A percentile compares a stretch with the other conserved stretches of the same genome.
These are phyloP conservation scores for Enteromius treurensis DNA, from an alignment of 2,797 vertebrate species.

Conservation along the genomic window DNA sequence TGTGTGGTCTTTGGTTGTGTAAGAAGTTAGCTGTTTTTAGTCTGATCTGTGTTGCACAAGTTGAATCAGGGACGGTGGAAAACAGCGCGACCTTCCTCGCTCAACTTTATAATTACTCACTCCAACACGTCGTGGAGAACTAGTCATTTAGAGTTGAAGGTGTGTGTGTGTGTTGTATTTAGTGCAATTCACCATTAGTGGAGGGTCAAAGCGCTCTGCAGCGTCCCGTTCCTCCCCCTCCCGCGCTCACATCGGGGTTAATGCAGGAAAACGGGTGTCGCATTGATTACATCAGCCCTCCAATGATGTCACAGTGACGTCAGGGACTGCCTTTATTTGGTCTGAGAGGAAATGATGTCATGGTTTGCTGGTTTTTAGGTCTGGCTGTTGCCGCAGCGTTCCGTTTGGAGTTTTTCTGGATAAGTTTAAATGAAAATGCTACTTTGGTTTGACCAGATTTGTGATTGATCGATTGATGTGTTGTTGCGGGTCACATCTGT, in stretches of 20 bases:
- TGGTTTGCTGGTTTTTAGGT: not conserved
- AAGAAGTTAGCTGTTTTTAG: not conserved
- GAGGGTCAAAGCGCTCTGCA: slow-evolving; percentile 16
- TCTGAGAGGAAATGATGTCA: slow-evolving; percentile 26
- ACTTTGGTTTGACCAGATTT: not conserved
- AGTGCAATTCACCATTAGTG: not conserved
- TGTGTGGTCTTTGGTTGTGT: not conserved
- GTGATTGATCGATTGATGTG: not conserved
- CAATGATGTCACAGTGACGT: slow-evolving; percentile 38
- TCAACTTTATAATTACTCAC: not conserved
- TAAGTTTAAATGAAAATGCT: not conserved
- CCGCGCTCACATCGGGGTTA: slow-evolving; percentile 7
- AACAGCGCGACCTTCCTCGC: not conserved
- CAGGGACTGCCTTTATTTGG: slow-evolving; percentile 34
- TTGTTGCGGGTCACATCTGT: not conserved
- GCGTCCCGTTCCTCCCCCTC: slow-evolving; percentile 12
- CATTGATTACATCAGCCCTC: slow-evolving; percentile 50
- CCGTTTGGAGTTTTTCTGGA: not conserved
- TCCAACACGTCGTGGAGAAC: not conserved
- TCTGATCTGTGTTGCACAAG: slow-evolving; percentile 17
- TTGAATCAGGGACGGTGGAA: slow-evolving; percentile 16
- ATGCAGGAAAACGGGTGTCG: slow-evolving; percentile 42
- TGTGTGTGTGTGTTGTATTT: not conserved
- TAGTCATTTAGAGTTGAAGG: not conserved
- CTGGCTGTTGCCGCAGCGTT: slow-evolving; percentile 4